A percentile compares a stretch with the other conserved stretches of the same genome.
Conservation (phyloP, 2,113 vertebrate species). For the Cettia cetti region DNA sequence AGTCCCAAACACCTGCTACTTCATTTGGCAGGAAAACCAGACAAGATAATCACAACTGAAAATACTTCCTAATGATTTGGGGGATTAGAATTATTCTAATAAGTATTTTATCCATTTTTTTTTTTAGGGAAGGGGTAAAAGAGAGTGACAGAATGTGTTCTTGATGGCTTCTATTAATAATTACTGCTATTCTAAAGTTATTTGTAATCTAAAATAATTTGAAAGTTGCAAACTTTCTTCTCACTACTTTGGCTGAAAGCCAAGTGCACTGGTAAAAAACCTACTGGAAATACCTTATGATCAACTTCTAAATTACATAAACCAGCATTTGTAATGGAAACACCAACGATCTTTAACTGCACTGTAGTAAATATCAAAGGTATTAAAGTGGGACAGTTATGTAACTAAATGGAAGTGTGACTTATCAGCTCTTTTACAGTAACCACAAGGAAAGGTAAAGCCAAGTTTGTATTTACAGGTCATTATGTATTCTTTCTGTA, state of each 20-base stretch:
- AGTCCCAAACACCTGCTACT: background rate
- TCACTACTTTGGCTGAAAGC: background rate
- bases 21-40: background rate
- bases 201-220: background rate
- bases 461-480: background rate
- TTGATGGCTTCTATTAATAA: background rate
- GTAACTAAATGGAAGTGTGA: background rate
- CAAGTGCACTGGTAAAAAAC: background rate
- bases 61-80: background rate
- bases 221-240: background rate
- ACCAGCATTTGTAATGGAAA: background rate
- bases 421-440: background rate
- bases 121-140: background rate
- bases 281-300: background rate
- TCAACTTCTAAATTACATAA: background rate
- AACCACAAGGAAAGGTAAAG: background rate
- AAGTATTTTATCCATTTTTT: background rate
- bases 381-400: background rate
- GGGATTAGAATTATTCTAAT: background rate
- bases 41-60: background rate
- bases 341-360: background rate
- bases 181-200: background rate
- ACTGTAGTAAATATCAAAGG: background rate
- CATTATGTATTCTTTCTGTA: background rate
- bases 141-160: background rate